A percentile compares a stretch with the other conserved stretches of the same genome.
phyloP scores from a whole-genome alignment of 2,797 vertebrate species.

The Dendrocincla fuliginosa region DNA sequence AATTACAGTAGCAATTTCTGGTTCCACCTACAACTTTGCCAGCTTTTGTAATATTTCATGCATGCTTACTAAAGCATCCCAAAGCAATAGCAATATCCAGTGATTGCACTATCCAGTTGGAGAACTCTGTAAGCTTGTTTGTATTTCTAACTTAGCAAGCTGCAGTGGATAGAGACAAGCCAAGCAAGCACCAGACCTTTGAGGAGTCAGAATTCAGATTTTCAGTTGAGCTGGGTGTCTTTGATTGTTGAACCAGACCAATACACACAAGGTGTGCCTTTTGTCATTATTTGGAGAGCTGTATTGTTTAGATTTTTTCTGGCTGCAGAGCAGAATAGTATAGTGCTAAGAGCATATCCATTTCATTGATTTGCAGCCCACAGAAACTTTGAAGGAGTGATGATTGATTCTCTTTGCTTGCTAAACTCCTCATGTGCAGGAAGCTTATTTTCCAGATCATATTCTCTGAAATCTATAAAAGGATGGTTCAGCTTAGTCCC shows the following conservation, averaged over 20 bases:
- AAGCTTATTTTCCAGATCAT: neutral
- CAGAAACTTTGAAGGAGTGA: neutral
- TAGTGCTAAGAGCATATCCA: neutral
- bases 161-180: neutral
- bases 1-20: neutral
- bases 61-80: neutral
- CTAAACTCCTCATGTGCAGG: neutral
- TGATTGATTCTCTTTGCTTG: neutral
- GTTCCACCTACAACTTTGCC: neutral
- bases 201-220: neutral
- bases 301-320: neutral
- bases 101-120: neutral
- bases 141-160: neutral
- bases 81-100: neutral
- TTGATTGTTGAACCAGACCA: neutral
- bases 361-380: neutral
- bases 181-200: neutral
- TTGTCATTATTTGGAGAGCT: neutral
- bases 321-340: neutral
- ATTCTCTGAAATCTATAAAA: neutral
- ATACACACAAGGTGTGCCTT: neutral
- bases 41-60: accelerated
- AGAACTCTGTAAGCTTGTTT: neutral
- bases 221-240: neutral
- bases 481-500: neutral